phyloP scores from a whole-genome alignment of 1,140 invertebrate species.

The Drosophila sturtevanti region DNA sequence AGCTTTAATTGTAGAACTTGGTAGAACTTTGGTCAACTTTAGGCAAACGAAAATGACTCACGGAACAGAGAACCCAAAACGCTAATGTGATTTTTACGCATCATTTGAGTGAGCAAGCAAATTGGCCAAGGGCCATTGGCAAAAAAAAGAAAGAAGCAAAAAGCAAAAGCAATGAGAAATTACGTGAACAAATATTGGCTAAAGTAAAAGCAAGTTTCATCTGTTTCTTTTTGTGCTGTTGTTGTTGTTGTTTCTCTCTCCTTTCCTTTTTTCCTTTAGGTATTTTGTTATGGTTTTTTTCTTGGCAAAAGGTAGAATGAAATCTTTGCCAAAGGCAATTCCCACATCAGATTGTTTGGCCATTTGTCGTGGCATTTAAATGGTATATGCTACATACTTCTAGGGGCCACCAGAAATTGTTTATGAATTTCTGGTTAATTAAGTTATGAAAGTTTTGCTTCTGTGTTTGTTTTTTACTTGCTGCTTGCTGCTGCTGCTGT shows the following conservation, averaged over 20 bases:
- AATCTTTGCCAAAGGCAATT: neutral
- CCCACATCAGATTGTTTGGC: neutral
- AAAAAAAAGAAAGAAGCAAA: conserved; percentile 20
- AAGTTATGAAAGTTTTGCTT: conserved; percentile 11
- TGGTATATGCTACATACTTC: conserved; percentile 26
- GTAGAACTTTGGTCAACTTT: neutral
- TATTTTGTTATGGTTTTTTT: neutral
- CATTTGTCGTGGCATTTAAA: conserved; percentile 20
- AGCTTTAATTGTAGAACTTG: neutral
- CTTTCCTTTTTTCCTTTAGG: neutral
- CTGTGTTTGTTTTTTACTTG: neutral
- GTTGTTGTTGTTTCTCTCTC: neutral
- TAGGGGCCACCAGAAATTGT: conserved; percentile 11
- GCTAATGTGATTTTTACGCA: conserved; percentile 78
- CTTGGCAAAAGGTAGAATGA: neutral
- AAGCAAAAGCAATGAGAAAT: conserved; percentile 51
- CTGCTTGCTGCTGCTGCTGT: too few relatives aligned
- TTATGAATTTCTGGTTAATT: conserved; percentile 13
- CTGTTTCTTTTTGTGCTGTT: neutral
- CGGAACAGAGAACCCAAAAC: conserved; percentile 43
- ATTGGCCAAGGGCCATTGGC: conserved; percentile 44
- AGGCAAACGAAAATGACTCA: conserved; percentile 6
- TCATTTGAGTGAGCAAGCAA: conserved; percentile 65
- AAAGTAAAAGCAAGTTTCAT: conserved; percentile 33
- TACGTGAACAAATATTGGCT: conserved; percentile 70